These are phyloP conservation scores for Cynopterus sphinx DNA, from an alignment of 2,797 vertebrate genomes.

Conservation along the genomic window DNA sequence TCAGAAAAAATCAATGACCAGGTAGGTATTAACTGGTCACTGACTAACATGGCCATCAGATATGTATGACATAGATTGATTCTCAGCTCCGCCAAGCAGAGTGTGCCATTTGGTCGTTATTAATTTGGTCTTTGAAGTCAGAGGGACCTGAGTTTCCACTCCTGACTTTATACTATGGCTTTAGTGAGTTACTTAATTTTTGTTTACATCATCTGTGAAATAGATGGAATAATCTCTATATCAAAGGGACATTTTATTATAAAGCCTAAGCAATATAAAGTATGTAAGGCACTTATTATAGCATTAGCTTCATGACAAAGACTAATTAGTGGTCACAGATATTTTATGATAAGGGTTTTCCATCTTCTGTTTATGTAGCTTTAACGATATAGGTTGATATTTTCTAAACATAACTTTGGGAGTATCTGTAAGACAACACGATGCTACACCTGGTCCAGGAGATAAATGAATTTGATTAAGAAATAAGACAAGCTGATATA, in stretches of 20 bases:
- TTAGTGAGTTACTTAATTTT: not conserved
- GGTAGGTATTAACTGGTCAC: no score
- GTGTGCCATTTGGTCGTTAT: not conserved
- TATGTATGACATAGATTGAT: not conserved
- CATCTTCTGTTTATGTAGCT: not conserved
- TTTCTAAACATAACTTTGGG: conserved; percentile 24
- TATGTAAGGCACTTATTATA: not conserved
- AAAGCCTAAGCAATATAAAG: not conserved
- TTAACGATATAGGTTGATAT: not conserved
- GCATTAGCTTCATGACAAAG: not conserved
- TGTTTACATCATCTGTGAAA: not conserved
- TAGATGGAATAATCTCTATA: not conserved
- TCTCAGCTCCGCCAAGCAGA: not conserved
- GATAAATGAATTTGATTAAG: conserved; percentile 63
- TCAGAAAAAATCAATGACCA: not conserved
- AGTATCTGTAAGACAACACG: conserved; percentile 33
- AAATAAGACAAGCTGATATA: not conserved
- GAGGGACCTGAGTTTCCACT: not conserved
- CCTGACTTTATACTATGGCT: not conserved
- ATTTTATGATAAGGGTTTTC: not conserved
- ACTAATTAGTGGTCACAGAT: not conserved
- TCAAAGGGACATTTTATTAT: not conserved
- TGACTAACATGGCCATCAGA: not conserved
- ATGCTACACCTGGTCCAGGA: conserved; percentile 16
- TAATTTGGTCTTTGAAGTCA: not conserved